A percentile compares a stretch with the other conserved stretches of the same genome.
phyloP scores from a whole-genome alignment of 2,113 vertebrate genomes.

The Antigone vipio region DNA sequence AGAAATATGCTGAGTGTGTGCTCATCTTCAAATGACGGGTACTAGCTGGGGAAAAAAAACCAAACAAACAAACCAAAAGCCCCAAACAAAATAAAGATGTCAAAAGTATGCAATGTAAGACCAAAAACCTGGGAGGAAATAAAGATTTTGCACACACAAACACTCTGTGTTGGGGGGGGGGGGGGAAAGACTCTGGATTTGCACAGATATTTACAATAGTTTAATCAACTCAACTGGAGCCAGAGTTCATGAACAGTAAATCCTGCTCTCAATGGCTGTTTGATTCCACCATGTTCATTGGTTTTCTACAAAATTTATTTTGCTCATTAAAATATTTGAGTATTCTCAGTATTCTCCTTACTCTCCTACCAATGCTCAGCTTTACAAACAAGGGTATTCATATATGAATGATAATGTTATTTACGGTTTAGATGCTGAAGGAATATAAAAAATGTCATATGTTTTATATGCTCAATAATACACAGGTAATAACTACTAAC shows the following conservation, averaged over 20 bases:
- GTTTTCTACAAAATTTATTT: neutral
- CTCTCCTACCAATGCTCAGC: neutral
- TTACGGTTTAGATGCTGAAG: neutral
- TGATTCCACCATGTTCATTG: rapidly evolving
- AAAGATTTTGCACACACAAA: neutral
- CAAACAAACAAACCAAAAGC: too few species aligned
- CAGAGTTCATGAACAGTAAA: neutral
- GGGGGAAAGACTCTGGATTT: neutral
- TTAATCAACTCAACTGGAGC: neutral
- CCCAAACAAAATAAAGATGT: too few species aligned
- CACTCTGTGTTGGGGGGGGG: too few species aligned
- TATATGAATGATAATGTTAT: neutral
- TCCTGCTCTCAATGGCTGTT: neutral
- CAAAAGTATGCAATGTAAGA: neutral
- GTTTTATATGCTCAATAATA: neutral
- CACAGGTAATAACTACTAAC: neutral
- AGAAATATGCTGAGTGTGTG: neutral
- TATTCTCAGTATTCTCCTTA: neutral
- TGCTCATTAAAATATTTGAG: neutral
- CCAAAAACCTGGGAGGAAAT: neutral
- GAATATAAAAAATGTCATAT: neutral
- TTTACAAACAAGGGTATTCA: neutral
- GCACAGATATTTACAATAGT: neutral
- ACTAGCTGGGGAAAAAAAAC: neutral
- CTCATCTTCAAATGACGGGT: neutral